Evolutionary conservation across 92 coral and sea anemone species (phyloP).

Genomic region (Pocillopora meandrina): DNA sequence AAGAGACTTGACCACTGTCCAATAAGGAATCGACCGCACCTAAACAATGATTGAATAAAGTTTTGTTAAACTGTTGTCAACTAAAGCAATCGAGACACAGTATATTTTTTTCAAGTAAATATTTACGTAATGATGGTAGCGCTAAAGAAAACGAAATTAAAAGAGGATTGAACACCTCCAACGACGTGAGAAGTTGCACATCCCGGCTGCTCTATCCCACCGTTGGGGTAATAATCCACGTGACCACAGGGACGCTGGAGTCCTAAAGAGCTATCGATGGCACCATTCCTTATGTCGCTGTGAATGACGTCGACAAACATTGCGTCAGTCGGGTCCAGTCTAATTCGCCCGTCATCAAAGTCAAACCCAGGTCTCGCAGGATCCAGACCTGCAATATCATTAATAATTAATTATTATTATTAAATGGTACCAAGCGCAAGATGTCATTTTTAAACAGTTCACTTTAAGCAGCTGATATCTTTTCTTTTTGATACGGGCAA

Average conservation of each 20-base stretch:
- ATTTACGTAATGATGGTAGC: too few relatives aligned
- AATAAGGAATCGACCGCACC: slow-evolving; percentile 30
- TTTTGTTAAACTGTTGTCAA: not conserved
- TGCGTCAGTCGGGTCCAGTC: slow-evolving; percentile 95
- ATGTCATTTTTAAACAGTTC: too few relatives aligned
- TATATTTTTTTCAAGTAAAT: too few relatives aligned
- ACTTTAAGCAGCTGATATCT: too few relatives aligned
- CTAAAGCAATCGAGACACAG: not conserved
- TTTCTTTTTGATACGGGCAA: too few relatives aligned
- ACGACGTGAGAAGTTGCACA: slow-evolving; percentile 62
- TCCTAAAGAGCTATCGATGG: slow-evolving; percentile 76
- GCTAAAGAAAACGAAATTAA: not conserved
- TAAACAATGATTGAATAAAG: not conserved
- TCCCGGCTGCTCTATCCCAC: slow-evolving; percentile 92
- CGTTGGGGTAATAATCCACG: slow-evolving; percentile 97
- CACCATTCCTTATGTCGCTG: slow-evolving; percentile 58
- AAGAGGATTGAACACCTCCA: slow-evolving; percentile 17
- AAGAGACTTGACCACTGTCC: slow-evolving; percentile 38
- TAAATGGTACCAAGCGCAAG: not conserved
- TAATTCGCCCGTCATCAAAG: slow-evolving; percentile 56
- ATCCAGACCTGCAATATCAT: slow-evolving; percentile 69
- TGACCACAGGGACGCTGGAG: slow-evolving; percentile 83
- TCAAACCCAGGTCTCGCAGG: slow-evolving; percentile 95
- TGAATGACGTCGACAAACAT: slow-evolving; percentile 96
- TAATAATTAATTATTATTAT: not conserved